A percentile compares a stretch with the other conserved stretches of the same genome.
phyloP scores from a whole-genome alignment of 92 coral and sea anemone genomes.

The Virgularia gustaviana region DNA sequence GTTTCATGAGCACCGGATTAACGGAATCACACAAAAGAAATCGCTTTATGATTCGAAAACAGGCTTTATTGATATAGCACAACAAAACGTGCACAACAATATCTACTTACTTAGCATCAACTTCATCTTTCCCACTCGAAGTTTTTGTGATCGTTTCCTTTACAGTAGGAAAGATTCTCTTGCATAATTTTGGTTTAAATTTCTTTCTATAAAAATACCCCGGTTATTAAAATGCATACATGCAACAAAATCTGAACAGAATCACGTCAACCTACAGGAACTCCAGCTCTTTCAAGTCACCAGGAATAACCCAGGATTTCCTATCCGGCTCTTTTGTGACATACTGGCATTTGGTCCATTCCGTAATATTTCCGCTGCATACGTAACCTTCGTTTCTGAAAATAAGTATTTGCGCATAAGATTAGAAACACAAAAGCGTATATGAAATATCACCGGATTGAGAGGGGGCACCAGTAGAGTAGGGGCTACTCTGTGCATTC shows the following conservation, averaged over 20 bases:
- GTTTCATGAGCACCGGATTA: too few relatives aligned
- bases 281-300: conserved; percentile 66
- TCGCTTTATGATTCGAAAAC: too few relatives aligned
- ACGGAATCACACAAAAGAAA: too few relatives aligned
- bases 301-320: conserved; percentile 62
- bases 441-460: too few relatives aligned
- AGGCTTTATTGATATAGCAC: too few relatives aligned
- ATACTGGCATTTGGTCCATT: conserved; percentile 90
- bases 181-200: conserved; percentile 67
- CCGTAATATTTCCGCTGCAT: conserved; percentile 90
- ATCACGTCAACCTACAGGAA: conserved; percentile 60
- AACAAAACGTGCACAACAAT: background rate
- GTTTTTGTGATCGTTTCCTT: conserved; percentile 24
- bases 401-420: background rate
- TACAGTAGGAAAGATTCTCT: conserved; percentile 73
- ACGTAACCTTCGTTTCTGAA: conserved; percentile 78
- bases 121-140: conserved; percentile 23
- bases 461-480: too few relatives aligned
- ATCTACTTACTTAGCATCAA: conserved; percentile 6
- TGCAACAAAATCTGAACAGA: background rate
- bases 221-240: background rate
- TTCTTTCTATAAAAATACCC: conserved; percentile 52
- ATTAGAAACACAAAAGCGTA: background rate
- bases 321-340: conserved; percentile 82
- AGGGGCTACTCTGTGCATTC: too few relatives aligned